Conservation (phyloP, 2,113 vertebrate genomes). For the Verasper variegatus region DNA sequence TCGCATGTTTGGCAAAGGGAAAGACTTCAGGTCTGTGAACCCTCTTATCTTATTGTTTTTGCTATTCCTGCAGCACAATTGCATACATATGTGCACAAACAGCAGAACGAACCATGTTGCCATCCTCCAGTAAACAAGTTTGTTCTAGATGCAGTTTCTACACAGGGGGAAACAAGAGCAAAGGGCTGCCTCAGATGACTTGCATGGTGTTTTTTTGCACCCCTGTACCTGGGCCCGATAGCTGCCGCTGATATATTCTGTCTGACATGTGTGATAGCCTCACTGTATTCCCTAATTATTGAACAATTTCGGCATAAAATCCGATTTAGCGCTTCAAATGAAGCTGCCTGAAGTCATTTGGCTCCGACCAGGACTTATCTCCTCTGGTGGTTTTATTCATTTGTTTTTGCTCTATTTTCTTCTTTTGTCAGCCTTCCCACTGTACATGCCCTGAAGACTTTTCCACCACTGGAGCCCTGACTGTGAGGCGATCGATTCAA, state of each 20-base stretch:
- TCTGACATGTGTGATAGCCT: conserved; percentile 65
- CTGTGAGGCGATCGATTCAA: conserved; percentile 36
- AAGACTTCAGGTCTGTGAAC: background rate
- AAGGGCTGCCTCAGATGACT: conserved; percentile 31
- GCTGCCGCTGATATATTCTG: conserved; percentile 68
- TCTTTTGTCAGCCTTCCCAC: conserved; percentile 61
- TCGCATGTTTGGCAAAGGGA: background rate
- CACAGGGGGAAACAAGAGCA: conserved; percentile 32
- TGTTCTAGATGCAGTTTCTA: conserved; percentile 40
- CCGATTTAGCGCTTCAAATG: conserved; percentile 72
- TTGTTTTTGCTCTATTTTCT: conserved; percentile 69
- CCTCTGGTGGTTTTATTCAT: conserved; percentile 74
- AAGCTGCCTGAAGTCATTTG: conserved; percentile 73
- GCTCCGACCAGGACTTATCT: conserved; percentile 62
- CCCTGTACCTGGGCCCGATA: conserved; percentile 46
- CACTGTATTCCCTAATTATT: conserved; percentile 75
- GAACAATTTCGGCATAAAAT: conserved; percentile 75
- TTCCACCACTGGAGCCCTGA: conserved; percentile 32
- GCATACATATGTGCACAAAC: background rate
- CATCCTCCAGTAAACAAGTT: conserved; percentile 31
- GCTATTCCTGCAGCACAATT: conserved; percentile 6
- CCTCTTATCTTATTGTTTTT: background rate
- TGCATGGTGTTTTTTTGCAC: conserved; percentile 34
- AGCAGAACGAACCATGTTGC: conserved; percentile 25
- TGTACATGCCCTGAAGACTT: conserved; percentile 49